A percentile compares a stretch with the other conserved stretches of the same genome.
phyloP scores from a whole-genome alignment of 1,140 invertebrate species.

The Heliothis subflexa region DNA sequence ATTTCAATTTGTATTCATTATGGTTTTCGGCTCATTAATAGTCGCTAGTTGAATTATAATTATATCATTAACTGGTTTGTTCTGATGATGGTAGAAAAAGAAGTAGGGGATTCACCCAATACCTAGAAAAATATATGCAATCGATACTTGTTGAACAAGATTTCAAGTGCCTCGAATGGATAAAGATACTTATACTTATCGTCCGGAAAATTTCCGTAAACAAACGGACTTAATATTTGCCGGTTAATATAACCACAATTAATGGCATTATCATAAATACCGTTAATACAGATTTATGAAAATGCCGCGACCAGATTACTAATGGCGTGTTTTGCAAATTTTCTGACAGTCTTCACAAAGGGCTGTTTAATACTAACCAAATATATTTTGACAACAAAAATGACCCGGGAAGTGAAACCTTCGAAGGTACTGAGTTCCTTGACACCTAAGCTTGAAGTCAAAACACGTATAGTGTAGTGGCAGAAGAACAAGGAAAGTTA shows the following conservation, averaged over 20 bases:
- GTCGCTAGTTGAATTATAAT: too few relatives aligned
- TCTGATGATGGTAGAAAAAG: too few relatives aligned
- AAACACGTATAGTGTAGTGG: not conserved
- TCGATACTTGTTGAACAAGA: too few relatives aligned
- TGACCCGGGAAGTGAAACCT: not conserved
- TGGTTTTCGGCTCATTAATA: too few relatives aligned
- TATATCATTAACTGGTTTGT: too few relatives aligned
- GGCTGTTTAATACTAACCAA: not conserved
- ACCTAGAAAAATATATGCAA: too few relatives aligned
- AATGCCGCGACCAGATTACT: not conserved
- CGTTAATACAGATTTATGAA: constrained; percentile 10
- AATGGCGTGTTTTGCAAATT: not conserved
- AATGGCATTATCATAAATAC: constrained; percentile 19
- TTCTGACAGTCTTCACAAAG: not conserved
- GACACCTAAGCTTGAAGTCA: constrained; percentile 7
- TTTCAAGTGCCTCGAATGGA: not conserved
- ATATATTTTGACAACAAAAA: constrained; percentile 3
- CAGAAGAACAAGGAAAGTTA: not conserved
- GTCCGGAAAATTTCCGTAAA: not conserved
- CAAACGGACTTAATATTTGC: not conserved
- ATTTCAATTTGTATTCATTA: too few relatives aligned
- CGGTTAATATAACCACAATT: not conserved
- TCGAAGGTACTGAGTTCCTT: constrained; percentile 2
- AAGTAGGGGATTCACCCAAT: too few relatives aligned
- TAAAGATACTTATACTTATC: not conserved